A percentile compares a stretch with the other conserved stretches of the same genome.
Conservation (phyloP, 2,797 vertebrate species). For the Arnoldichthys spilopterus region DNA sequence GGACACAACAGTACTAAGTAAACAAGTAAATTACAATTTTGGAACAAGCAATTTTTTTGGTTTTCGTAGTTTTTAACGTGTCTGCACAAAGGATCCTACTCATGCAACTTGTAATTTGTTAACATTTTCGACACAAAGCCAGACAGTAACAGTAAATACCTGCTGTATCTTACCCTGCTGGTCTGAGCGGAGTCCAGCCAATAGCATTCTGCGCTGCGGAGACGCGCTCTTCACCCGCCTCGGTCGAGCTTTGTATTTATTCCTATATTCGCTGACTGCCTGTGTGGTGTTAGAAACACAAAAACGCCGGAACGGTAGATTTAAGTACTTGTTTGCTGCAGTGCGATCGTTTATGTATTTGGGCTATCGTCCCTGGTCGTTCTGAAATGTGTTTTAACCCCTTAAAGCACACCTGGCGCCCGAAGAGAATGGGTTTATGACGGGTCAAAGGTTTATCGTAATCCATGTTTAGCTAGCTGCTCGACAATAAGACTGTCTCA, state of each 20-base stretch:
- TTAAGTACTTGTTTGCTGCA: neutral
- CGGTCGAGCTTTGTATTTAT: constrained; percentile 76
- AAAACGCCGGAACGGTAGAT: neutral
- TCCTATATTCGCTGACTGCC: constrained; percentile 83
- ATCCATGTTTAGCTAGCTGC: neutral
- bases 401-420: neutral
- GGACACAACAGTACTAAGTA: too few species aligned
- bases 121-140: neutral
- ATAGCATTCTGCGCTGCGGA: constrained; percentile 62
- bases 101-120: neutral
- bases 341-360: neutral
- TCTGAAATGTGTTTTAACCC: neutral
- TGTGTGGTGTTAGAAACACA: constrained; percentile 48
- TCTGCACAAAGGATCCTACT: too few species aligned
- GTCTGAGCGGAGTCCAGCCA: constrained; percentile 84
- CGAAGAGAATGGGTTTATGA: neutral
- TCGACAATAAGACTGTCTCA: constrained; percentile 12
- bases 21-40: too few species aligned
- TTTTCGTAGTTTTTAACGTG: too few species aligned
- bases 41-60: too few species aligned
- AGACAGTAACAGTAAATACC: neutral
- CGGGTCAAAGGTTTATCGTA: neutral
- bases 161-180: constrained; percentile 75
- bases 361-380: neutral
- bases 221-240: constrained; percentile 64